phyloP scores from a whole-genome alignment of 2,888 invertebrate genomes.

The Chymomyza caudatula region DNA sequence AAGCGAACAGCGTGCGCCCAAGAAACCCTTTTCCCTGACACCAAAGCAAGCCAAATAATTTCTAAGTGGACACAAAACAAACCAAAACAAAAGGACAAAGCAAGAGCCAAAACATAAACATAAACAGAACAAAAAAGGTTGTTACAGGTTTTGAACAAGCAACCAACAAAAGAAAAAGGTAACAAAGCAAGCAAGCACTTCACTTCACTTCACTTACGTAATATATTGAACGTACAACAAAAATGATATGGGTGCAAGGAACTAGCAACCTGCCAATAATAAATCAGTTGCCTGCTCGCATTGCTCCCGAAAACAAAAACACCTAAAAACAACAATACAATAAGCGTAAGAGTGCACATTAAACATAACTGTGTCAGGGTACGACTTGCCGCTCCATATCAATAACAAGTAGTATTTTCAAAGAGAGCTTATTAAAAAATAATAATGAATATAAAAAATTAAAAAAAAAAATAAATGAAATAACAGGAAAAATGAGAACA shows the following conservation, averaged over 20 bases:
- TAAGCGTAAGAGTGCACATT: not conserved
- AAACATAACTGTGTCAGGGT: not conserved
- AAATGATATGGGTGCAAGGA: conserved; percentile 34
- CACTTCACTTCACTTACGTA: conserved; percentile 31
- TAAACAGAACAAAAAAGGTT: conserved; percentile 38
- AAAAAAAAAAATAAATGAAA: not conserved
- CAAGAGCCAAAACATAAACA: conserved; percentile 19
- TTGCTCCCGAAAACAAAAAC: not conserved
- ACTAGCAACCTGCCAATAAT: conserved; percentile 38
- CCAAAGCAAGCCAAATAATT: conserved; percentile 30
- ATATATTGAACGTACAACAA: not conserved
- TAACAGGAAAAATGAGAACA: not conserved
- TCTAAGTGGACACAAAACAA: conserved; percentile 44
- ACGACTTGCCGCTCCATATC: not conserved
- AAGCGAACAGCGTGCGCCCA: conserved; percentile 20
- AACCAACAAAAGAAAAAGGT: not conserved
- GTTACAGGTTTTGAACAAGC: not conserved
- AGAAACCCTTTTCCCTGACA: conserved; percentile 37
- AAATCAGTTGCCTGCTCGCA: conserved; percentile 40
- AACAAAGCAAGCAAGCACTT: conserved; percentile 40
- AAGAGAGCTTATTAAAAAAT: not conserved
- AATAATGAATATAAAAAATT: too few relatives aligned
- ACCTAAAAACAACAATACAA: not conserved
- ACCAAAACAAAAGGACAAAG: conserved; percentile 11
- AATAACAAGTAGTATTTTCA: not conserved